Conservation (phyloP, 2,888 invertebrate genomes). For the Drosophila nr. perissopoda region DNA sequence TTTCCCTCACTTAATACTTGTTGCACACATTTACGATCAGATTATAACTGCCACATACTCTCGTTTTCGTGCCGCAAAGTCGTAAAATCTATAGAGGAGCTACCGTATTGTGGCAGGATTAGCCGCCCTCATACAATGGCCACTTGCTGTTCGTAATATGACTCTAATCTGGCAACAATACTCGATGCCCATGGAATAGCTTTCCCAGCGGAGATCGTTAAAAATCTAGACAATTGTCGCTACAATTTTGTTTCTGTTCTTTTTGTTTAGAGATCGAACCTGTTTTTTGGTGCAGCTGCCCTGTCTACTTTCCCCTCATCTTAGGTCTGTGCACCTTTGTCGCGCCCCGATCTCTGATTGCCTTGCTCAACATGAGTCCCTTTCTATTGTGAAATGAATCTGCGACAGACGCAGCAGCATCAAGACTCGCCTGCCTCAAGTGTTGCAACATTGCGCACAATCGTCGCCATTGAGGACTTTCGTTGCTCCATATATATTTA, state of each 20-base stretch:
- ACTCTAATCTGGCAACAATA: constrained; percentile 70
- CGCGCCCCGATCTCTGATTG: constrained; percentile 6
- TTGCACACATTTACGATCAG: constrained; percentile 24
- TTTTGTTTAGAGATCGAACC: constrained; percentile 26
- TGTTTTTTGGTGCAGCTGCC: constrained; percentile 55
- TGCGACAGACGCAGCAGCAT: not conserved
- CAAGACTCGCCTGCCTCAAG: constrained; percentile 20
- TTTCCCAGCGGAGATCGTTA: constrained; percentile 66
- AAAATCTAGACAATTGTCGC: constrained; percentile 39
- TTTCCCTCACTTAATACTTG: not conserved
- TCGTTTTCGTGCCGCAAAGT: constrained; percentile 52
- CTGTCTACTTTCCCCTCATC: not conserved
- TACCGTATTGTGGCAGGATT: constrained; percentile 44
- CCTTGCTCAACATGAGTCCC: constrained; percentile 16
- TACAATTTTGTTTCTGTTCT: constrained; percentile 17
- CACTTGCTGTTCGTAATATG: constrained; percentile 73
- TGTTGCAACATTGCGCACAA: constrained; percentile 9
- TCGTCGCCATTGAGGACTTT: not conserved
- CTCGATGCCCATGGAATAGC: constrained; percentile 25
- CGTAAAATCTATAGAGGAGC: constrained; percentile 60
- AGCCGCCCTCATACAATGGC: constrained; percentile 47
- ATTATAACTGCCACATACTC: constrained; percentile 18
- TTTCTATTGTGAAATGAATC: constrained; percentile 12
- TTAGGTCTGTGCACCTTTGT: constrained; percentile 14
- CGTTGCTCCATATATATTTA: not conserved